Percentiles rank a stretch among this genome's conserved stretches.
phyloP scores from a whole-genome alignment of 2,797 vertebrate genomes.

The Tympanoctomys barrerae region DNA sequence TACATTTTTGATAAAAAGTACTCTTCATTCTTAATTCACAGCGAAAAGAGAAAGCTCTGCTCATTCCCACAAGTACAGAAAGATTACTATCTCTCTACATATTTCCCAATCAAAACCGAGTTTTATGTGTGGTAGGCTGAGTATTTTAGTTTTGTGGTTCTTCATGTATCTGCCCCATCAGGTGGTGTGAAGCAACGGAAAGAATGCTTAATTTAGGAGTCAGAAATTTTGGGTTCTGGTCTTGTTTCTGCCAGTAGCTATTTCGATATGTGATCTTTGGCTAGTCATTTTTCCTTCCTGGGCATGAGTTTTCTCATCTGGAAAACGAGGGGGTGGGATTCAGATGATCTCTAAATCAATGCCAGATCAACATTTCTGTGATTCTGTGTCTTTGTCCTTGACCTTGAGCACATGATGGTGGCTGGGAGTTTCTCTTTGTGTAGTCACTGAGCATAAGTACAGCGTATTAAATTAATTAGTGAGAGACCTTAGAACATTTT shows the following conservation, averaged over 20 bases:
- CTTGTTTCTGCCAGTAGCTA: conserved; percentile 52
- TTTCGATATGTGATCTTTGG: conserved; percentile 67
- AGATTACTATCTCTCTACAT: background rate
- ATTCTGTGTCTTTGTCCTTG: background rate
- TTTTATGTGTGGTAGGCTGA: background rate
- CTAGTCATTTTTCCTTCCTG: conserved; percentile 62
- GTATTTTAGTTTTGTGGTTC: conserved; percentile 25
- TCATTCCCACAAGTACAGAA: conserved; percentile 15
- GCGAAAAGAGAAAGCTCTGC: background rate
- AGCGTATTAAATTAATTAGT: background rate
- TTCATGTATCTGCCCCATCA: background rate
- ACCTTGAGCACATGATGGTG: background rate
- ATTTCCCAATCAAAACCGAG: background rate
- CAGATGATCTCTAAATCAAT: conserved; percentile 44
- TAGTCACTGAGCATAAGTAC: background rate
- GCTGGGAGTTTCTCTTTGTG: background rate
- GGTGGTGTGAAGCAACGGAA: conserved; percentile 40
- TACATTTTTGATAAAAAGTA: background rate
- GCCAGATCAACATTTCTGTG: conserved; percentile 40
- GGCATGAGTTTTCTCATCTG: conserved; percentile 62
- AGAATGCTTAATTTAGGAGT: conserved; percentile 52
- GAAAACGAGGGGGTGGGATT: conserved; percentile 72
- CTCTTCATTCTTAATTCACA: conserved; percentile 52
- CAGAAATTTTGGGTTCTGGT: conserved; percentile 68
- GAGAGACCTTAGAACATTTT: background rate